These are phyloP conservation scores for Brachynemurus nebulosus DNA, from an alignment of 2,888 invertebrate genomes.

Conservation along the genomic window DNA sequence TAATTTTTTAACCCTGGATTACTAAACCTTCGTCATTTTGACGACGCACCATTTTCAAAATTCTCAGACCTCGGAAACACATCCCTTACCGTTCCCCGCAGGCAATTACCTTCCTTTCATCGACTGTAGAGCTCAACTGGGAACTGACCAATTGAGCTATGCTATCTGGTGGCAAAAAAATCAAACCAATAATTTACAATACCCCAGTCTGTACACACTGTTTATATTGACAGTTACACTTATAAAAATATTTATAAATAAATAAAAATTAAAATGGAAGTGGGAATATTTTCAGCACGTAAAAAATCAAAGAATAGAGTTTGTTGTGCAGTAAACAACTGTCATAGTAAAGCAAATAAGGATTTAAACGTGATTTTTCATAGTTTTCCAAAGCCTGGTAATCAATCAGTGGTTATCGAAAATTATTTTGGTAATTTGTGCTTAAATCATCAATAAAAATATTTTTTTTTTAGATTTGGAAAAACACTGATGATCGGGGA, in stretches of 20 bases:
- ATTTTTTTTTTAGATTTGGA: too few species aligned
- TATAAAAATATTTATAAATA: background rate
- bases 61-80: too few species aligned
- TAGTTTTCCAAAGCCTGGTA: constrained; percentile 8
- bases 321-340: constrained; percentile 6
- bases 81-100: too few species aligned
- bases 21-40: too few species aligned
- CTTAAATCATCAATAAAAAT: too few species aligned
- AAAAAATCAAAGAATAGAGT: constrained; percentile 1
- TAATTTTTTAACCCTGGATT: too few species aligned
- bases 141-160: background rate
- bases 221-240: background rate
- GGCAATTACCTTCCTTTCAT: too few species aligned
- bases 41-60: too few species aligned
- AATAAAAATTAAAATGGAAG: constrained; percentile 6
- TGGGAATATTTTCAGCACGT: constrained; percentile 6
- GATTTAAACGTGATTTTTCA: constrained; percentile 8
- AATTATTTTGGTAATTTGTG: constrained; percentile 8
- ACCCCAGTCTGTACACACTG: background rate
- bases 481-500: too few species aligned
- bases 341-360: constrained; percentile 7
- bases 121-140: too few species aligned
- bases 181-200: background rate
- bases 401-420: constrained; percentile 3
- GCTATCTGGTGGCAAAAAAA: background rate